Percentiles rank a stretch among this genome's conserved stretches.
These are phyloP conservation scores for Trachemys scripta DNA, from an alignment of 2,113 vertebrate genomes.

Conservation along the genomic window DNA sequence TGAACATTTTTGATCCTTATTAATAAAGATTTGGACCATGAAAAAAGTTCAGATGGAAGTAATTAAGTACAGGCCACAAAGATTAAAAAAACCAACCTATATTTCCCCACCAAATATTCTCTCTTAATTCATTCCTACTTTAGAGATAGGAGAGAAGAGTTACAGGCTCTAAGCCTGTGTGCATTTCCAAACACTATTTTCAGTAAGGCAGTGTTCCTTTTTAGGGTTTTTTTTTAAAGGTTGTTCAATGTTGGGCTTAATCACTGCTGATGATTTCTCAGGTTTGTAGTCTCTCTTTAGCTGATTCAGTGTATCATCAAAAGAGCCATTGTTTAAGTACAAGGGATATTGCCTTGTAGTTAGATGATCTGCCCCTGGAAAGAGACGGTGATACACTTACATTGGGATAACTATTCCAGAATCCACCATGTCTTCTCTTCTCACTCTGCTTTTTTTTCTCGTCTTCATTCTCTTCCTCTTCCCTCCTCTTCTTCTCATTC, in stretches of 20 bases:
- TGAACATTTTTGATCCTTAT: conserved; percentile 47
- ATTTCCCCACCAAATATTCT: conserved; percentile 45
- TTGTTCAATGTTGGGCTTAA: conserved; percentile 28
- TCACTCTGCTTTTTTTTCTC: conserved; percentile 63
- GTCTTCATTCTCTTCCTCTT: neutral
- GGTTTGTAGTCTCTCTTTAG: conserved; percentile 22
- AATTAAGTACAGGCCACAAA: conserved; percentile 3
- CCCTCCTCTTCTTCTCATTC: conserved; percentile 65
- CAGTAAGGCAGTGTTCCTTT: neutral
- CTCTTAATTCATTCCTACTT: conserved; percentile 26
- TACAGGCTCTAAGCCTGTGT: neutral
- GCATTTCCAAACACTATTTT: conserved; percentile 52
- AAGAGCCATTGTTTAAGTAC: conserved; percentile 29
- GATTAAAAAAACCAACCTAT: conserved; percentile 18
- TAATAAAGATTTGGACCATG: neutral
- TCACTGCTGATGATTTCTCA: conserved; percentile 49
- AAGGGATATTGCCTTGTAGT: conserved; percentile 5
- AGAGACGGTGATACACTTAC: neutral
- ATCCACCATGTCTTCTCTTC: conserved; percentile 57
- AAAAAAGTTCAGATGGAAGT: conserved; percentile 41
- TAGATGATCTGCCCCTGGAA: neutral
- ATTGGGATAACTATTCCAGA: conserved; percentile 47
- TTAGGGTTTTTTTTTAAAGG: neutral
- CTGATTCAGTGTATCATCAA: neutral
- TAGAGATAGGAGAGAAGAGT: neutral